Evolutionary conservation across 1,140 invertebrate species (phyloP), one percentile per base, ranked within the genome.

Genomic region (Bombus soroeensis): DNA sequence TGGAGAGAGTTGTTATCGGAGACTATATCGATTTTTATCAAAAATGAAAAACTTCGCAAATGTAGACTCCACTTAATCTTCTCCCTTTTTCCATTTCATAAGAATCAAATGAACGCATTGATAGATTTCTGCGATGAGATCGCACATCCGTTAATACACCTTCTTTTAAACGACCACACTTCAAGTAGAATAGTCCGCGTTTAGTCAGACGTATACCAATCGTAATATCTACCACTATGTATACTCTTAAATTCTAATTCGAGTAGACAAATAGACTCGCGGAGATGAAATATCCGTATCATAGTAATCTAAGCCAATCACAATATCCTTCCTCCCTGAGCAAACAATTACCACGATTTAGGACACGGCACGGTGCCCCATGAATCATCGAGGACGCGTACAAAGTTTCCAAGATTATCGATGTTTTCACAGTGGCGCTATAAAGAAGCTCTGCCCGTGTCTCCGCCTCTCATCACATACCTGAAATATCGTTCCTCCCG

Each of bases 341-440:
- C 57, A 64, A 64, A 62, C 86, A 86, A 88, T 88, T 85, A 88
- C 53, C 32, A 12, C 71, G 77, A 25, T 57, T 62, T 64, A 80
- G 53, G 39, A 57, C 80, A 39, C 57, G 8, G 10, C 62, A 64
- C n/a, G 78, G 68, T 78, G 74, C 39, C 73, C 64, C 39, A 53
- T 74, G 84, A 85, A 83, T 80, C 75, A 62, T 70, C 53, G 66
- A 76, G 66, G 78, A 57, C 66, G 34, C 71, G 76, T 72, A 77
- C 68, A 25, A 89, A 89, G n/a, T 90, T 90, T 39, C 78, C 74
- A 34, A 74, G 80, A 84, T 89, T 89, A 90, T 89, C 89, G 88
- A 89, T 78, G 85, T 84, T 85, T 78, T 73, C 81, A 37, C 74
- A 22, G 34, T 66, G 66, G 47, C 73, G 76, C 43, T 37, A 86